A percentile compares a stretch with the other conserved stretches of the same genome.
phyloP scores from a whole-genome alignment of 2,113 vertebrate species.

The Puntigrus tetrazona region DNA sequence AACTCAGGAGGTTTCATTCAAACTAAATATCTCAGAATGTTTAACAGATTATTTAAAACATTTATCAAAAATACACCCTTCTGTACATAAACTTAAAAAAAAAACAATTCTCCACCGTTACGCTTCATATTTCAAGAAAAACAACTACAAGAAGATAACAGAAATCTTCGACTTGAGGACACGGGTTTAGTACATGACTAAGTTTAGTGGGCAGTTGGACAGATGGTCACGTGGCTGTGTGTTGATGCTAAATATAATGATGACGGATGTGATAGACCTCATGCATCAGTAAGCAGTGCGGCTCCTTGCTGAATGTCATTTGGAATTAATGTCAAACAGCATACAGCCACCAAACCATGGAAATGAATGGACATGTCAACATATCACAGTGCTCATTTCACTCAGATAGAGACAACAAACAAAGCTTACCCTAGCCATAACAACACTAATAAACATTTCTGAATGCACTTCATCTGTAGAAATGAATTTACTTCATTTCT shows the following conservation, averaged over 20 bases:
- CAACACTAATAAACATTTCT: not conserved
- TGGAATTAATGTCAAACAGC: constrained; percentile 72
- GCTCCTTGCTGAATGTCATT: constrained; percentile 73
- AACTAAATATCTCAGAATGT: not conserved
- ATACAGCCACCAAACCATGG: constrained; percentile 62
- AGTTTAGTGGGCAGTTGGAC: not conserved
- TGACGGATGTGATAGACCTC: constrained; percentile 70
- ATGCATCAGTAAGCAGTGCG: constrained; percentile 70
- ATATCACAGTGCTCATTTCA: constrained; percentile 49
- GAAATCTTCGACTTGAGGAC: not conserved
- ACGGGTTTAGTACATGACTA: not conserved
- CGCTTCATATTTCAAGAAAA: not conserved
- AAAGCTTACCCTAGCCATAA: not conserved
- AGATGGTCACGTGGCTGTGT: constrained; percentile 10
- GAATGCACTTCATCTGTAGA: not conserved
- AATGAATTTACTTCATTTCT: not conserved
- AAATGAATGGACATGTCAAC: constrained; percentile 54
- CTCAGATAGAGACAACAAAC: constrained; percentile 36
- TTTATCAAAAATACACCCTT: not conserved
- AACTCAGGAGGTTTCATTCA: not conserved
- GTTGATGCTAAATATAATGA: constrained; percentile 43
- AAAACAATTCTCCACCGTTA: not conserved
- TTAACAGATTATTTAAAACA: not conserved
- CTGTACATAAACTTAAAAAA: not conserved
- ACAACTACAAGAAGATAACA: not conserved